A percentile compares a stretch with the other conserved stretches of the same genome.
Conservation (phyloP, 2,888 invertebrate genomes). For the Plagodis dolabraria region DNA sequence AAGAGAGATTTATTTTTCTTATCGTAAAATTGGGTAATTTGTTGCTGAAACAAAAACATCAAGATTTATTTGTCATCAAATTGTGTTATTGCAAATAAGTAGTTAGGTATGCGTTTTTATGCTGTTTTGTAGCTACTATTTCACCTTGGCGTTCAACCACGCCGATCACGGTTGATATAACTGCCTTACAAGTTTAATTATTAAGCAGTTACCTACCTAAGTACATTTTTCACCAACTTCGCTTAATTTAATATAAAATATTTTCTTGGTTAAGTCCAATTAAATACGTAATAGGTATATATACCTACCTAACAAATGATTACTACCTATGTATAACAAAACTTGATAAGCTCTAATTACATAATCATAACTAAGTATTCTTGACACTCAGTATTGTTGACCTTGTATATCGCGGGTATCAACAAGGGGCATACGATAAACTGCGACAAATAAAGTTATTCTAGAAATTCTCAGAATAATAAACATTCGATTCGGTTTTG, state of each 20-base stretch:
- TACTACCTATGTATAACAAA: not conserved
- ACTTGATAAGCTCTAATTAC: conserved; percentile 13
- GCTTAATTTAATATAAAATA: no score
- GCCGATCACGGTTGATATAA: no score
- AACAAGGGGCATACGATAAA: conserved; percentile 25
- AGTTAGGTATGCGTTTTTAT: not conserved
- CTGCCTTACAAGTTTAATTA: no score
- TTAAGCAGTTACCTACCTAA: no score
- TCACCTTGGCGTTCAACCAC: conserved; percentile 2
- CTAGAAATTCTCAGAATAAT: conserved; percentile 18
- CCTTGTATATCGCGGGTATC: conserved; percentile 16
- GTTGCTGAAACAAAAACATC: not conserved
- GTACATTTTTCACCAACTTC: no score
- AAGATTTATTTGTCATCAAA: not conserved
- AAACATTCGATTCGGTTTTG: conserved; percentile 11
- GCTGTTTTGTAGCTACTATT: not conserved
- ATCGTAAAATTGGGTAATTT: no score
- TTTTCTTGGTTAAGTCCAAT: no score
- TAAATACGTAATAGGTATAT: no score
- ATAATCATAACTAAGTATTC: not conserved
- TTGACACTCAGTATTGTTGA: conserved; percentile 2
- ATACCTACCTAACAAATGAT: no score
- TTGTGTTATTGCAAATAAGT: not conserved
- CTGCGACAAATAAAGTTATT: conserved; percentile 16
- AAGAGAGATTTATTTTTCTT: no score